Base-by-base conservation (phyloP, 2,113 vertebrate genomes). In the Sturnus vulgaris region DNA sequence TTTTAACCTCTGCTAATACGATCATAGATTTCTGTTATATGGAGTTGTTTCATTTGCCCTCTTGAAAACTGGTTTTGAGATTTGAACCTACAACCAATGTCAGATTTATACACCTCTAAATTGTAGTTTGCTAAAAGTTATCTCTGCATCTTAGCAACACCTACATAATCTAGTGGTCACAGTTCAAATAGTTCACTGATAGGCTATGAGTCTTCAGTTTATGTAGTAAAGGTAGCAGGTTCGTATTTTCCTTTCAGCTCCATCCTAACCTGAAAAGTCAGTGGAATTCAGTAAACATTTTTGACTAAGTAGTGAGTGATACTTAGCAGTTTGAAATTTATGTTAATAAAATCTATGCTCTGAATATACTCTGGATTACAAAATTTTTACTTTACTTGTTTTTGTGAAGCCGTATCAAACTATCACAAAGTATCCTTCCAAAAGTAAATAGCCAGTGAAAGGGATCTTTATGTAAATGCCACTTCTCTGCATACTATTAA, bases 401-500 rank as follows among this genome's bases (percentile, higher is more conserved):
- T 82, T 46, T 87, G 2, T 76, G 57, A 91, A 79, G 59, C 46
- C 73, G 39, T 28, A 82, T 91, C 90, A 61, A 90, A 15, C 9
- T 84, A 22, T 66, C 73, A 10, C 52, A 30, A 84, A 7, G 46
- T 84, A 31, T 77, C 7, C 6, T 83, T 97, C 70, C 81, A 83
- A 86, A 85, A 79, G 91, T 96, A 94, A 96, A 95, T 92, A 94
- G 68, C 55, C 47, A 61, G 73, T 86, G 37, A 81, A 94, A 86
- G 44, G 35, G 35, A 75, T 91, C 69, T 93, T 94, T 95, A 92
- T 86, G 65, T 95, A 95, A 96, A 83, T 63, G 30, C 61, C 63
- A 71, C 44, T 94, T 86, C 61, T 90, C 77, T 92, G 70, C 82
- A 96, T 95, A 63, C 44, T 93, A 20, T 96, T 95, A 94, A 37